phyloP scores from a whole-genome alignment of 92 coral and sea anemone genomes.

The Ricordea florida region DNA sequence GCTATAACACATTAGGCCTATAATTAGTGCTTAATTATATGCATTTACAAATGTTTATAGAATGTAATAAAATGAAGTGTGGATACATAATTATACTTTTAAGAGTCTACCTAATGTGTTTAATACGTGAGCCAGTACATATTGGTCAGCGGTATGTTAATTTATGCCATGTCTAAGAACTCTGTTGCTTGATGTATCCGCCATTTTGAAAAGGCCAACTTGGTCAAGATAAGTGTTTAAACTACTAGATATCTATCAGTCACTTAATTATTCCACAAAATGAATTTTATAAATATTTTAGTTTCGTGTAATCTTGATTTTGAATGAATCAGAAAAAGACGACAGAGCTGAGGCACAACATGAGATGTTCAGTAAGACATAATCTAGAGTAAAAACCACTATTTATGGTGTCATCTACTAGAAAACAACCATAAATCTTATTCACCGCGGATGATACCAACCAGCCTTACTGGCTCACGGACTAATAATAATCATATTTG shows the following conservation, averaged over 20 bases:
- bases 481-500: background rate
- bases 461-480: conserved; percentile 27
- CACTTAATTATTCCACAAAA: no score
- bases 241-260: background rate
- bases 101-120: conserved; percentile 1
- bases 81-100: no score
- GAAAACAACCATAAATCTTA: background rate
- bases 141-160: background rate
- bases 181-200: conserved; percentile 10
- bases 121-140: no score
- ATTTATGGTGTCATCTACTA: background rate
- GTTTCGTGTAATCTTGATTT: no score
- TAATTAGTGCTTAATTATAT: background rate
- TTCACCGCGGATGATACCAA: conserved; percentile 9
- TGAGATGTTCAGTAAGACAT: no score
- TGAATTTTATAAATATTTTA: background rate
- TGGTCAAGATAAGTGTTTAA: background rate
- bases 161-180: background rate
- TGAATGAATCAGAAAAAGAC: no score
- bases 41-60: background rate
- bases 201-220: no score
- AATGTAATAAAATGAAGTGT: background rate
- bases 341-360: no score
- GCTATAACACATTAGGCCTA: conserved; percentile 1
- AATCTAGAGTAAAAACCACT: no score